Conservation (phyloP, 2,797 vertebrate genomes). For the Potorous gilbertii region DNA sequence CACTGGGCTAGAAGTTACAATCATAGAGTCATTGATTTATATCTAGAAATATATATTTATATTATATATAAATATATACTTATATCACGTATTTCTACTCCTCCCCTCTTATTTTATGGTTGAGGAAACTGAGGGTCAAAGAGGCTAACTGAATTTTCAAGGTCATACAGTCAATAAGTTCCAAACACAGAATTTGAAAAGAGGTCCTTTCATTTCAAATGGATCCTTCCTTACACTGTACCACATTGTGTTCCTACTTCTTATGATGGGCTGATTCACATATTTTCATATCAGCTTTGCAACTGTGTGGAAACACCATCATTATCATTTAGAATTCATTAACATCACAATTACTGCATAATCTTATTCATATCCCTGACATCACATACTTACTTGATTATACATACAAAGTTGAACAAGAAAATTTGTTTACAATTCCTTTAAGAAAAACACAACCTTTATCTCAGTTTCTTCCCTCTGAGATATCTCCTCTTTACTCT, state of each 20-base stretch:
- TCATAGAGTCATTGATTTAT: neutral
- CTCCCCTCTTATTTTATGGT: neutral
- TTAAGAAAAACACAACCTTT: neutral
- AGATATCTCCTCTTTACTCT: neutral
- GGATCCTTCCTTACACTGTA: neutral
- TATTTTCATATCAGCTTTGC: neutral
- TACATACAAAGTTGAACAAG: neutral
- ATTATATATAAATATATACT: no score
- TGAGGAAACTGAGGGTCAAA: neutral
- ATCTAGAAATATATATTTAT: neutral
- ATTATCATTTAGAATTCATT: neutral
- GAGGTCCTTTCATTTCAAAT: neutral
- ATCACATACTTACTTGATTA: neutral
- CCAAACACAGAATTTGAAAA: neutral
- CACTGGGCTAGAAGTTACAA: neutral
- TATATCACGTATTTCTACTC: neutral
- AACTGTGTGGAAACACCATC: neutral
- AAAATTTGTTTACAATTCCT: neutral
- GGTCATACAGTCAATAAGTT: neutral
- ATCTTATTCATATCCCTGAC: neutral
- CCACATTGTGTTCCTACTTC: neutral
- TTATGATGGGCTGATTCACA: neutral
- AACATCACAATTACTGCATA: neutral
- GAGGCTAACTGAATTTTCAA: neutral
- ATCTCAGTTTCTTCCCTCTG: neutral